Base-by-base conservation (phyloP, 2,113 vertebrate species). In the Panurus biarmicus region DNA sequence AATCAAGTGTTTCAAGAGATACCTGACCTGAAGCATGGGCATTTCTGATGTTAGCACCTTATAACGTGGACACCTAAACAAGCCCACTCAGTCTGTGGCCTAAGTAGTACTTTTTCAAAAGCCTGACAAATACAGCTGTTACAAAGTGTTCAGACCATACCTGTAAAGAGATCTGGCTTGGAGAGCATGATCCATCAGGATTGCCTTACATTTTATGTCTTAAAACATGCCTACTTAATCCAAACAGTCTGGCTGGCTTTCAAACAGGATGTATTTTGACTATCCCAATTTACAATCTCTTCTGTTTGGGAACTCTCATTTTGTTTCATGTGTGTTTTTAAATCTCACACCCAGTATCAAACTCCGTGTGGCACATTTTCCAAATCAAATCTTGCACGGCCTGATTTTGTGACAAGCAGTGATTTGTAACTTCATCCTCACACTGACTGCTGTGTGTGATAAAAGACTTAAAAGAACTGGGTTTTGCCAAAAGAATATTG, bases 321-420 rank as follows among this genome's bases (percentile, higher is more conserved):
- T 82, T 84, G 29, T 95, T 95, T 90, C 47, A 57, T 85, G 90
- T 92, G 17, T 67, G 33, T 48, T 90, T 88, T 85, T 81, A 44
- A 84, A 53, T 58, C 70, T 88, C 47, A 75, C 38, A 88, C 8
- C 14, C 16, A 26, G 56, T 56, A 48, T 14, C 21, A 25, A 72
- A 67, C 18, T 88, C 51, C 16, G 3, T 3, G 5, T 58, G 44
- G 62, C 31, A 38, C 8, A 7, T 61, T 73, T 61, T 67, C 76
- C n/a, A 11, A 50, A 64, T 51, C 16, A 78, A 53, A 53, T 74
- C 42, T 92, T 84, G 57, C 40, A 15, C 10, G 3, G 70, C 62
- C 70, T 65, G 40, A 54, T 72, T 86, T 91, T 87, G 7, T 56
- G 81, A 80, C 33, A 62, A 13, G 31, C 36, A 35, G 36, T 67